These are phyloP conservation scores for Elegia similella DNA, from an alignment of 2,888 invertebrate genomes.

Conservation along the genomic window DNA sequence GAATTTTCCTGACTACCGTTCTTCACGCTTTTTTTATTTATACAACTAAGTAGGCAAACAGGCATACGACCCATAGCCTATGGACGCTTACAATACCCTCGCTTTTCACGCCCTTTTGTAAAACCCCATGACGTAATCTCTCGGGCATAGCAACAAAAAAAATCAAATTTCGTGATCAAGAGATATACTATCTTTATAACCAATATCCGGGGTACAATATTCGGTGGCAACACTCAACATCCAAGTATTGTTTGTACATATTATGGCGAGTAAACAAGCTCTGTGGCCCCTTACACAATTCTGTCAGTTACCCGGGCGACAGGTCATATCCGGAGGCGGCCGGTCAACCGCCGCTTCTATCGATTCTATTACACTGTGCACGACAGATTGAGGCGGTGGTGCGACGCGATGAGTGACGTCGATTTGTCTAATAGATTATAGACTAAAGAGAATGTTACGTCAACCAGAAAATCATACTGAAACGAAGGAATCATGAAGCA, in stretches of 20 bases:
- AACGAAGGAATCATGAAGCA: neutral
- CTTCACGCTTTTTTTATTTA: no score
- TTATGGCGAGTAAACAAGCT: slow-evolving; percentile 57
- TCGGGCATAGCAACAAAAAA: no score
- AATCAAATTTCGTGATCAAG: neutral
- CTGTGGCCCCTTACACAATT: slow-evolving; percentile 53
- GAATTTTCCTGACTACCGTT: no score
- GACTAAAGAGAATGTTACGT: slow-evolving; percentile 12
- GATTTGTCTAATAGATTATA: slow-evolving; percentile 39
- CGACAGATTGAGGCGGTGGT: slow-evolving; percentile 63
- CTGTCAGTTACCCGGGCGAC: slow-evolving; percentile 66
- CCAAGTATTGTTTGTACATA: slow-evolving; percentile 58
- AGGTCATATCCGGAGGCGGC: slow-evolving; percentile 68
- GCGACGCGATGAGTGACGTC: slow-evolving; percentile 34
- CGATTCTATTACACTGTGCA: slow-evolving; percentile 70
- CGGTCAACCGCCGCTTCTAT: slow-evolving; percentile 61
- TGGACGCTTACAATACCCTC: no score
- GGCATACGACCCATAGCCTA: no score
- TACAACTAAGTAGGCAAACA: no score
- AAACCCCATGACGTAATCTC: no score
- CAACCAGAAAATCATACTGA: slow-evolving; percentile 10
- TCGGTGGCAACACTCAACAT: slow-evolving; percentile 36
- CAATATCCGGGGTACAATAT: slow-evolving; percentile 33
- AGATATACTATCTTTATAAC: neutral
- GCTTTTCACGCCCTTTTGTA: no score